phyloP scores from a whole-genome alignment of 2,113 vertebrate species.

The Oreamnos americanus region DNA sequence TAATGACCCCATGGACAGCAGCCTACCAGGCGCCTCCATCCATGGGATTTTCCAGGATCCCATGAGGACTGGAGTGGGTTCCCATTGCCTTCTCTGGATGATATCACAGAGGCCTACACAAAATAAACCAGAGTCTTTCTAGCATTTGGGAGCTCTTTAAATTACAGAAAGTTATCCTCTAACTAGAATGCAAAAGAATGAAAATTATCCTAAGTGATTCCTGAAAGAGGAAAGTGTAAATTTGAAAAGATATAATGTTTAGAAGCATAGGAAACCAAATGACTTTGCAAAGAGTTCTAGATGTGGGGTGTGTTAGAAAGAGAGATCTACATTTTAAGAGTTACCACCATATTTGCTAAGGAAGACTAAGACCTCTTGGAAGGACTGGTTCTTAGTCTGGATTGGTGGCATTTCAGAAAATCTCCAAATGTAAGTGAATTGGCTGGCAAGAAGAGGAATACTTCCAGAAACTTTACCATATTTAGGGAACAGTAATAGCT shows the following conservation, averaged over 20 bases:
- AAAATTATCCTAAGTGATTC: not conserved
- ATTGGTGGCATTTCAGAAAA: not conserved
- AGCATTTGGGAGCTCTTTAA: not conserved
- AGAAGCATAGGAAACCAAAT: not conserved
- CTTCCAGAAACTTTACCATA: not conserved
- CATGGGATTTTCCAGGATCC: no score
- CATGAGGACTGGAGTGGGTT: no score
- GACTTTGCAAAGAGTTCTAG: not conserved
- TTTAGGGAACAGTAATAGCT: not conserved
- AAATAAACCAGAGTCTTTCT: not conserved
- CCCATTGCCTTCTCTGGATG: not conserved
- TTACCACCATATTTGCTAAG: not conserved
- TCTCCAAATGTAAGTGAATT: not conserved
- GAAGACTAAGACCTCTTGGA: not conserved
- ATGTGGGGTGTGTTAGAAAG: not conserved
- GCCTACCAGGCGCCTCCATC: no score
- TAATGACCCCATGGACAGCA: no score
- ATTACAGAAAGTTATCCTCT: not conserved
- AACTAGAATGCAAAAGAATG: not conserved
- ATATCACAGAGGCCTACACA: not conserved
- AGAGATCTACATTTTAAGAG: not conserved
- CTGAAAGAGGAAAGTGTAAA: not conserved
- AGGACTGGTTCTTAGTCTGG: not conserved
- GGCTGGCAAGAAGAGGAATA: not conserved
- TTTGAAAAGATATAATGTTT: not conserved